Evolutionary conservation across 1,140 invertebrate species (phyloP), one percentile per base, ranked within the genome.

Genomic region (Linepithema humile): DNA sequence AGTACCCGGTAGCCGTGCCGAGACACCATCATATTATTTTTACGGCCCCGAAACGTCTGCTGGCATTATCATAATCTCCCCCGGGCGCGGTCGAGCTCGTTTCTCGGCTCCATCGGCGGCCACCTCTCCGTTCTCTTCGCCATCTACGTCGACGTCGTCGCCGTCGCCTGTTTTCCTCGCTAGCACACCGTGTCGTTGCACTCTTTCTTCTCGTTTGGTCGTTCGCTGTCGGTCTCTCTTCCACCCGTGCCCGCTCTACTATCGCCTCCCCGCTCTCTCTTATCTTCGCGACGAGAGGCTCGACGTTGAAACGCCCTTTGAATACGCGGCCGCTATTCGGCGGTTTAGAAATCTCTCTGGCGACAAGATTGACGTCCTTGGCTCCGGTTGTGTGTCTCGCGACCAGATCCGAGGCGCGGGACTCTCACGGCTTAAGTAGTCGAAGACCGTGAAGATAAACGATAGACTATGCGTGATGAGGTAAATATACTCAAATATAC

Each of bases 11-110:
- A 92, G 92, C 91, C 75, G 64, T 73, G 86, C 85, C 83, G 83
- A 86, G 83, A 89, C 90, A 91, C 87, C 90, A 88, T 89, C 90
- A 86, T 92, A 92, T 92, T 92, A 92, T 92, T 92, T 93, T 93
- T 93, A 92, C 88, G 90, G 88, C 77, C 90, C 91, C 90, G 88
- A 93, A 92, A 91, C 89, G 91, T 93, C 91, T 89, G 89, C 85
- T 72, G 82, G 85, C 83, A 92, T 93, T 93, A 93, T 86, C 91
- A 92, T 92, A 92, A 91, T 93, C 91, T 92, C 87, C 83, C 83
- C 59, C 74, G 88, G 88, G 89, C 65, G 45, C 83, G 83, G 70
- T 29, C 72, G 23, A 75, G 75, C 50, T 77, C 73, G 60, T 84
- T 70, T 70, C 48, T 59, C 60, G 59, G 35, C 23, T 78, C 57